A percentile compares a stretch with the other conserved stretches of the same genome.
Conservation (phyloP, 2,888 invertebrate species). For the Empis stercorea region DNA sequence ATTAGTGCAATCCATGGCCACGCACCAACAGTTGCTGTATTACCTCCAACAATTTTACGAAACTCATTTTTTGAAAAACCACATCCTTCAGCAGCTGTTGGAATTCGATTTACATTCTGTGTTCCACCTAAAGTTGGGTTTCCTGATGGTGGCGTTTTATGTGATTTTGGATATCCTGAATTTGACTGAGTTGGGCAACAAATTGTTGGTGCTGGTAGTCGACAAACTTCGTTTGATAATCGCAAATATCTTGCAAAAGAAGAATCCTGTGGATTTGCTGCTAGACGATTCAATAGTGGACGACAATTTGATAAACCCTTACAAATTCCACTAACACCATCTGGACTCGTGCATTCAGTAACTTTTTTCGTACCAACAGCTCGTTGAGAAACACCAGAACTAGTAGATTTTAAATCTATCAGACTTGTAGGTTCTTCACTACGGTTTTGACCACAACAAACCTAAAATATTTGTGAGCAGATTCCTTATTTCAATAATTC, state of each 20-base stretch:
- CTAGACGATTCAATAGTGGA: conserved; percentile 18
- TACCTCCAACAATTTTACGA: conserved; percentile 62
- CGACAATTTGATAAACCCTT: conserved; percentile 18
- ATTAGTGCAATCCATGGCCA: conserved; percentile 72
- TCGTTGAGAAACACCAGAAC: no score
- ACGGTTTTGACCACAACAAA: no score
- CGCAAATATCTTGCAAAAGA: conserved; percentile 14
- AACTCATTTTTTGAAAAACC: background rate
- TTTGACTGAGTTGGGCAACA: conserved; percentile 28
- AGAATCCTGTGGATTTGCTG: conserved; percentile 18
- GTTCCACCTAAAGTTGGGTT: background rate
- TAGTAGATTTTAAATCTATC: no score
- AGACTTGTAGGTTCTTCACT: no score
- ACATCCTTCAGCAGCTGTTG: background rate
- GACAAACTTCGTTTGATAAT: conserved; percentile 25
- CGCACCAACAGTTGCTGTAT: conserved; percentile 50
- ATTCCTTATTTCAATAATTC: no score
- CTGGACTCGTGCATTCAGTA: conserved; percentile 22
- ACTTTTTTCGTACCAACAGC: no score
- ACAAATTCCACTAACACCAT: conserved; percentile 11
- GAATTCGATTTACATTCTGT: background rate
- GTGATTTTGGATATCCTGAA: background rate
- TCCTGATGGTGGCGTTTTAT: background rate
- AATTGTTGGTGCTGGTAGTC: conserved; percentile 16
- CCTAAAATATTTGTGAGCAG: no score